These are phyloP conservation scores for Amphiprion ocellaris DNA, from an alignment of 2,113 vertebrate species.

Conservation along the genomic window DNA sequence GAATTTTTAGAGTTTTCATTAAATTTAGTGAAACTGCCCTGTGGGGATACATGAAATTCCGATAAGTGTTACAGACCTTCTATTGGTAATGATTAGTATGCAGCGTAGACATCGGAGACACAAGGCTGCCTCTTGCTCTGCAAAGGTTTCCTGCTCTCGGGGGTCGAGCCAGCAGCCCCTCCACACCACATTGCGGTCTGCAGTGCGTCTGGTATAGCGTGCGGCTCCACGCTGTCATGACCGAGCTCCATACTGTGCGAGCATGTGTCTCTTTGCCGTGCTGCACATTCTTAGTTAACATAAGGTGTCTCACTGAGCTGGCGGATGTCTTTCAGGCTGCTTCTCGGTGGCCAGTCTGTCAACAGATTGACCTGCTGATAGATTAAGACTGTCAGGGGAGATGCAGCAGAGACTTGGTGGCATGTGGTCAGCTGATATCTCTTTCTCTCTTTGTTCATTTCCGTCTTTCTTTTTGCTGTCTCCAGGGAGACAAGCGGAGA, in stretches of 20 bases:
- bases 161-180: slow-evolving; percentile 10
- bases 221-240: slow-evolving; percentile 45
- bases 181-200: slow-evolving; percentile 17
- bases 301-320: slow-evolving; percentile 53
- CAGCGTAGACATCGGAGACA: background rate
- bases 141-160: slow-evolving; percentile 12
- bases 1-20: too few species aligned
- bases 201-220: slow-evolving; percentile 5
- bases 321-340: slow-evolving; percentile 63
- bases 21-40: background rate
- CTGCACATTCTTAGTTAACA: slow-evolving; percentile 30
- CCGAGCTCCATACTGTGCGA: slow-evolving; percentile 51
- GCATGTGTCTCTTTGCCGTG: slow-evolving; percentile 59
- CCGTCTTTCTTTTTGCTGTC: slow-evolving; percentile 37
- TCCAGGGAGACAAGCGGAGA: slow-evolving; percentile 48
- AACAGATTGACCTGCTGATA: slow-evolving; percentile 60
- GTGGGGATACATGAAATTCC: background rate
- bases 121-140: background rate
- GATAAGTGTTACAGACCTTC: background rate
- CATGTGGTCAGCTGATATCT: slow-evolving; percentile 60
- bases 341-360: slow-evolving; percentile 48
- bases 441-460: slow-evolving; percentile 40
- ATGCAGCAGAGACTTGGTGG: slow-evolving; percentile 37
- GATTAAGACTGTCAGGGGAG: slow-evolving; percentile 49
- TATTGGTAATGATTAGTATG: background rate